phyloP scores from a whole-genome alignment of 2,888 invertebrate genomes.

The Ormyrus rosae region DNA sequence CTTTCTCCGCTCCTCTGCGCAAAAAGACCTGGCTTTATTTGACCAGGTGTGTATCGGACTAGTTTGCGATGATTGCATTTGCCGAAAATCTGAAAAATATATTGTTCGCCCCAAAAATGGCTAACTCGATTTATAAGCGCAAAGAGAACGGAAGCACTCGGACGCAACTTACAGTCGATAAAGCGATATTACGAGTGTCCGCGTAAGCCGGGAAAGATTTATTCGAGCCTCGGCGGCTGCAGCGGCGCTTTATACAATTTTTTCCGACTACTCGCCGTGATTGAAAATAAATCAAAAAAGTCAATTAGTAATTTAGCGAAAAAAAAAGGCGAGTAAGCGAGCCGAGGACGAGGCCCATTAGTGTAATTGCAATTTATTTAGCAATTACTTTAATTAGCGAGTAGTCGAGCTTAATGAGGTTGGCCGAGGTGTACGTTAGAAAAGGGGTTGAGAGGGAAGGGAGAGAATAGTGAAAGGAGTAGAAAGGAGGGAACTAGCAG shows the following conservation, averaged over 20 bases:
- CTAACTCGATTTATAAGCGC: slow-evolving; percentile 50
- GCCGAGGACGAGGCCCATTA: slow-evolving; percentile 69
- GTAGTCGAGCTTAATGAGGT: slow-evolving; percentile 69
- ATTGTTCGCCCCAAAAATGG: slow-evolving; percentile 36
- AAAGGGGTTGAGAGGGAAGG: slow-evolving; percentile 59
- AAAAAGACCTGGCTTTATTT: slow-evolving; percentile 43
- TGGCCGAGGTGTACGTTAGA: slow-evolving; percentile 57
- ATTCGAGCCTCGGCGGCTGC: slow-evolving; percentile 1
- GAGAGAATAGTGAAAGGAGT: slow-evolving; percentile 56
- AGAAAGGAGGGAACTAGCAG: slow-evolving; percentile 64
- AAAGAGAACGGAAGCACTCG: background rate
- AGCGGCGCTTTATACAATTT: too few relatives aligned
- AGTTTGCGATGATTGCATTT: slow-evolving; percentile 47
- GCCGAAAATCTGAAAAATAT: slow-evolving; percentile 44
- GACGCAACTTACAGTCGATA: slow-evolving; percentile 53
- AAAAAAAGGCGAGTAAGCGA: background rate
- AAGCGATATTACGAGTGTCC: slow-evolving; percentile 44
- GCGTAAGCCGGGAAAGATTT: slow-evolving; percentile 40
- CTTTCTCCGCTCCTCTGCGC: slow-evolving; percentile 26
- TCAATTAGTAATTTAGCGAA: slow-evolving; percentile 52
- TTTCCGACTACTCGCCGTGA: slow-evolving; percentile 41
- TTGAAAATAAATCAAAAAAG: slow-evolving; percentile 56
- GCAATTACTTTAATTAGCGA: slow-evolving; percentile 75
- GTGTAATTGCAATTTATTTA: slow-evolving; percentile 75
- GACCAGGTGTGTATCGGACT: slow-evolving; percentile 53